Conservation (phyloP, 2,797 vertebrate genomes). For the Syndactyla subalaris region DNA sequence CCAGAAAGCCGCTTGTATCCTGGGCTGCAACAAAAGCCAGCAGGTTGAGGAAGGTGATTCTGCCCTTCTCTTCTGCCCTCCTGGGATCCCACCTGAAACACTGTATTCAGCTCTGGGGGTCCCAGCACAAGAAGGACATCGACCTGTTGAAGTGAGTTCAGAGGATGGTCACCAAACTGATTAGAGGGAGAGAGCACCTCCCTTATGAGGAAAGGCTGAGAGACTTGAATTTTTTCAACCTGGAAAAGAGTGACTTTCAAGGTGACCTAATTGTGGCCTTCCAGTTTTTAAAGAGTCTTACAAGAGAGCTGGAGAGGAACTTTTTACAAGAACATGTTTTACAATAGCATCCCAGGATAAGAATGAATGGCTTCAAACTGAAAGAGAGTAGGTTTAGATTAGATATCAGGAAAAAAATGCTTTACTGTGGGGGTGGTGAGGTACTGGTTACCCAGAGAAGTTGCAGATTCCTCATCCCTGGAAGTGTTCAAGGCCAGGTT, state of each 20-base stretch:
- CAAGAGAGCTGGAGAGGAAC: not conserved
- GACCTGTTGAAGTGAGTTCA: not conserved
- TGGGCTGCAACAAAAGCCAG: not conserved
- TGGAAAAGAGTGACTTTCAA: not conserved
- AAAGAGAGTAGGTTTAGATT: not conserved
- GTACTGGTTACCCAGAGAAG: not conserved
- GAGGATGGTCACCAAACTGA: not conserved
- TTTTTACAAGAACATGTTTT: not conserved
- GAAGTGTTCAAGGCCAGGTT: not conserved
- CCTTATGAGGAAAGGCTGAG: no score
- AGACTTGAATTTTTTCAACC: not conserved
- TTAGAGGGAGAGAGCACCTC: not conserved
- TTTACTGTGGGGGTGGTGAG: not conserved
- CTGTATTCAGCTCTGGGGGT: not conserved
- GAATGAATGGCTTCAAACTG: not conserved
- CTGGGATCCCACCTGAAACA: fast-evolving
- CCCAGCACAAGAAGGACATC: not conserved
- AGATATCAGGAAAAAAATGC: not conserved
- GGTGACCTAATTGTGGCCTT: not conserved
- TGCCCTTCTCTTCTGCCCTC: not conserved
- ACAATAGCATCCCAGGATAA: not conserved
- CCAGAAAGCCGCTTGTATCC: fast-evolving
- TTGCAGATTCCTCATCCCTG: not conserved
- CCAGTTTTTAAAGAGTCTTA: not conserved
- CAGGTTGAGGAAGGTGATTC: not conserved